Conservation (phyloP, 2,888 invertebrate species). For the Tetranychus piercei region DNA sequence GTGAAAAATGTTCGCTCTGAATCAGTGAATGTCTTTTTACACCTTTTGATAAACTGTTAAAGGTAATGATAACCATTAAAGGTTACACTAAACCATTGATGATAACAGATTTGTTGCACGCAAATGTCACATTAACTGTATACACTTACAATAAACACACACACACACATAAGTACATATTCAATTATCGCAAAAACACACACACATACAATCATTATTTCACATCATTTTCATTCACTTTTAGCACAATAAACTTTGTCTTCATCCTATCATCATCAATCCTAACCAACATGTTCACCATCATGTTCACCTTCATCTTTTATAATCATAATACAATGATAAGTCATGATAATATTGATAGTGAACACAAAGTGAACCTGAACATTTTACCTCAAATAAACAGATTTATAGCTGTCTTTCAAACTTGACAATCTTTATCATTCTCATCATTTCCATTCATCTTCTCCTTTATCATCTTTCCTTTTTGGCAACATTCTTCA, state of each 20-base stretch:
- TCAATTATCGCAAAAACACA: background rate
- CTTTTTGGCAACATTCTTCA: background rate
- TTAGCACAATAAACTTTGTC: too few relatives aligned
- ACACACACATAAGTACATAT: background rate
- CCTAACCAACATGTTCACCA: background rate
- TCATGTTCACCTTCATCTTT: background rate
- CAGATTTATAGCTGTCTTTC: too few relatives aligned
- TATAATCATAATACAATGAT: too few relatives aligned
- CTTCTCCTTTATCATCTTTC: background rate
- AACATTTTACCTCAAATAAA: too few relatives aligned
- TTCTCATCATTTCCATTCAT: background rate
- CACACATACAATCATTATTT: too few relatives aligned
- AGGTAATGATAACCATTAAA: conserved; percentile 1
- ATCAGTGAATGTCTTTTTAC: background rate
- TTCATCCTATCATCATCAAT: too few relatives aligned
- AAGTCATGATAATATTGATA: too few relatives aligned
- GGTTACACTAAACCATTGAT: background rate
- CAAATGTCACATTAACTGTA: conserved; percentile 1
- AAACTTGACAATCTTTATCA: too few relatives aligned
- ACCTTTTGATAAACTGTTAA: background rate
- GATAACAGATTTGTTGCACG: background rate
- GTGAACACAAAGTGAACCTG: too few relatives aligned
- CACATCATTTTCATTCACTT: too few relatives aligned
- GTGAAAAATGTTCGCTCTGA: background rate
- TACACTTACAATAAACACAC: background rate